Percentiles rank a stretch among this genome's conserved stretches.
Evolutionary conservation across 2,888 invertebrate species (phyloP).

Genomic region (Drosophila nr. fundita): DNA sequence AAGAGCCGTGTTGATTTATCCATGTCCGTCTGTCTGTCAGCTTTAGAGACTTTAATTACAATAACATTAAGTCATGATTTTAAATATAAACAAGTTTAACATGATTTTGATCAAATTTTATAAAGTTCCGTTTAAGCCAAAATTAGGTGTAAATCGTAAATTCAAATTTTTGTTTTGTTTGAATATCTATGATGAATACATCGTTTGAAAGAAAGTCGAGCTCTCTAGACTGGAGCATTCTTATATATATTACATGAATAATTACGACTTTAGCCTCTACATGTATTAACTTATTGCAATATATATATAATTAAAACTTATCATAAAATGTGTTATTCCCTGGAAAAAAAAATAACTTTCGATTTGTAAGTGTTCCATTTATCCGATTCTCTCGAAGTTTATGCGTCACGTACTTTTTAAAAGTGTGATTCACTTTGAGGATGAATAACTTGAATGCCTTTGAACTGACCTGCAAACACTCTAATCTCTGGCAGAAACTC

Average conservation of each 20-base stretch:
- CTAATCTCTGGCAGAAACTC: not conserved
- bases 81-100: not conserved
- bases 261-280: not conserved
- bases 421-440: not conserved
- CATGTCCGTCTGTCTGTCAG: too few relatives aligned
- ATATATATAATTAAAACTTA: not conserved
- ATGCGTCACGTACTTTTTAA: not conserved
- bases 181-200: not conserved
- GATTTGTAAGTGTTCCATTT: not conserved
- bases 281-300: not conserved
- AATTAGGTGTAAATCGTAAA: not conserved
- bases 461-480: not conserved
- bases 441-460: not conserved
- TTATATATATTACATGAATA: not conserved
- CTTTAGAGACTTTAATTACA: too few relatives aligned
- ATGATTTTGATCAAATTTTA: not conserved
- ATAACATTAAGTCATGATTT: not conserved
- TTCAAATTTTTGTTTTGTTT: not conserved
- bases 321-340: too few relatives aligned
- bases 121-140: not conserved
- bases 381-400: accelerated
- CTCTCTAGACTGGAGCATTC: not conserved
- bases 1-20: too few relatives aligned
- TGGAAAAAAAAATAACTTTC: not conserved
- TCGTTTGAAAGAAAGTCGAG: not conserved